Evolutionary conservation across 1,140 invertebrate species (phyloP).

Genomic region (Leptoteleia sp.): DNA sequence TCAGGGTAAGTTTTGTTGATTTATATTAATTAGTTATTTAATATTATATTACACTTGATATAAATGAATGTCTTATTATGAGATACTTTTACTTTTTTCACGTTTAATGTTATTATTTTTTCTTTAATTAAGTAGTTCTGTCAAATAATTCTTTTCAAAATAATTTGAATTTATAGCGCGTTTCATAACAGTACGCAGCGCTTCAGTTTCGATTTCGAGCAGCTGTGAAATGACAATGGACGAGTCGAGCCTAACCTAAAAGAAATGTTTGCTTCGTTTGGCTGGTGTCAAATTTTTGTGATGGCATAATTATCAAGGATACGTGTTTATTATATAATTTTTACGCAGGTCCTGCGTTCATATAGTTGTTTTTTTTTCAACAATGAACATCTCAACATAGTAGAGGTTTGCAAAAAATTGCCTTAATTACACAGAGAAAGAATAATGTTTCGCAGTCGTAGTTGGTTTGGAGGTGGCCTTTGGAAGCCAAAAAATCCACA

Average conservation of each 20-base stretch:
- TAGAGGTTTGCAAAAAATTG: conserved; percentile 12
- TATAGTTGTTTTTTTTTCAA: not conserved
- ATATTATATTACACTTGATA: too few species aligned
- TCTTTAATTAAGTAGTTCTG: too few species aligned
- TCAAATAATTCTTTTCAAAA: too few species aligned
- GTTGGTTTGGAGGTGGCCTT: conserved; percentile 92
- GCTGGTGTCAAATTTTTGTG: conserved; percentile 8
- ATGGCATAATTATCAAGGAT: conserved; percentile 21
- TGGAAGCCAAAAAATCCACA: conserved; percentile 97
- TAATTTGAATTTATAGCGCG: not conserved
- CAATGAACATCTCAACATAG: conserved; percentile 24
- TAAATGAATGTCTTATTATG: too few species aligned
- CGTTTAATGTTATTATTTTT: too few species aligned
- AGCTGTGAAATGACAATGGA: conserved; percentile 55
- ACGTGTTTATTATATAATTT: not conserved
- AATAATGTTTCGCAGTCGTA: conserved; percentile 91
- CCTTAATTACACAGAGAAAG: conserved; percentile 15
- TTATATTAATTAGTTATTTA: too few species aligned
- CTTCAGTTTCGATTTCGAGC: not conserved
- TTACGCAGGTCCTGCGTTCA: not conserved
- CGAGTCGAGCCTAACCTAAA: conserved; percentile 45
- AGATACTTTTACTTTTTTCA: too few species aligned
- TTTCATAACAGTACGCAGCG: not conserved
- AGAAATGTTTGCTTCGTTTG: conserved; percentile 31
- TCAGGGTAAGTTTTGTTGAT: too few species aligned